phyloP scores from a whole-genome alignment of 2,113 vertebrate species.

The Podiceps cristatus region DNA sequence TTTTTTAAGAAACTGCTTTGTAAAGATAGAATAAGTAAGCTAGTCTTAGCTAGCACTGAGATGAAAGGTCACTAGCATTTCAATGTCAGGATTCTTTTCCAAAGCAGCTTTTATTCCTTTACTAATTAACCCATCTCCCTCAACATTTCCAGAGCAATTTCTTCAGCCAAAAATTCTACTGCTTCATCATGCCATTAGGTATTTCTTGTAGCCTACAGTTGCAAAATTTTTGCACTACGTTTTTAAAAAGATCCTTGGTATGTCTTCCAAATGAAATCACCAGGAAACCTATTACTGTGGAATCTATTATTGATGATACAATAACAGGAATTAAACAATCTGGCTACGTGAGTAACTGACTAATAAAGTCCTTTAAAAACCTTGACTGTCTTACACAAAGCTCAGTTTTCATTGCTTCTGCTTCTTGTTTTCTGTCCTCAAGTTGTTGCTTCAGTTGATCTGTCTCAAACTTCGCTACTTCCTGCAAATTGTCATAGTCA shows the following conservation, averaged over 20 bases:
- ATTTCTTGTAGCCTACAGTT: background rate
- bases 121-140: background rate
- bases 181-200: background rate
- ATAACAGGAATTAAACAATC: background rate
- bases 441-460: constrained; percentile 87
- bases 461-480: constrained; percentile 90
- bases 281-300: background rate
- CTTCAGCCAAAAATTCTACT: background rate
- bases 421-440: constrained; percentile 81
- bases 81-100: background rate
- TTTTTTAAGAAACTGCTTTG: background rate
- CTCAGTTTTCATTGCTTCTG: constrained; percentile 77
- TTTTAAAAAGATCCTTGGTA: background rate
- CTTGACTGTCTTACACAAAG: constrained; percentile 77
- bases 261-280: background rate
- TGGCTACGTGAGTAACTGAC: background rate
- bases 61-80: background rate
- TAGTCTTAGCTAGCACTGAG: background rate
- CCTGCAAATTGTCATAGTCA: constrained; percentile 89
- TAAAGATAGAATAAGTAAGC: background rate
- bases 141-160: background rate
- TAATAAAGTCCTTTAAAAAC: background rate
- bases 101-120: background rate
- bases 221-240: background rate
- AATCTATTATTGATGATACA: background rate